Evolutionary conservation across 2,113 vertebrate genomes (phyloP).

Genomic region (Protobothrops mucrosquamatus): DNA sequence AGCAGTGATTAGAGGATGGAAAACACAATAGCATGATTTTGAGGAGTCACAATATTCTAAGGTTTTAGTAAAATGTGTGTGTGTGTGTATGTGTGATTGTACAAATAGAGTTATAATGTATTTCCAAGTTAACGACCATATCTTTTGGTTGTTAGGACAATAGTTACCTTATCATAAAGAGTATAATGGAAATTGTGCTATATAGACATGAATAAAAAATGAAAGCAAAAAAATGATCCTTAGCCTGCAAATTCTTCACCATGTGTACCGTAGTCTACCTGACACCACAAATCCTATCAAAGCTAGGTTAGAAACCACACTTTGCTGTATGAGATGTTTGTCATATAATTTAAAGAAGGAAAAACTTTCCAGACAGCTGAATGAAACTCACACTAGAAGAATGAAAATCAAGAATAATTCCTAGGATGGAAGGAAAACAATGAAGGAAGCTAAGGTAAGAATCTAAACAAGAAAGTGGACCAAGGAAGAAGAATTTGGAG

Average conservation of each 20-base stretch:
- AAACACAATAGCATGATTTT: conserved; percentile 20
- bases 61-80: not conserved
- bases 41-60: not conserved
- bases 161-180: not conserved
- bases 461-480: not conserved
- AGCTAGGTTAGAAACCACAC: not conserved
- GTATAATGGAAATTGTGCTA: not conserved
- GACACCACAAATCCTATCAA: not conserved
- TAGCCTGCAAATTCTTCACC: not conserved
- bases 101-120: not conserved
- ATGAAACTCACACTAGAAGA: not conserved
- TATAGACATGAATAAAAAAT: not conserved
- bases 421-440: not conserved
- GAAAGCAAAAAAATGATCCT: not conserved
- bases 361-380: not conserved
- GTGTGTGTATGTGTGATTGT: not conserved
- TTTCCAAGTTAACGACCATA: not conserved
- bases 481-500: not conserved
- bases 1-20: conserved; percentile 24
- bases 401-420: not conserved
- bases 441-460: not conserved
- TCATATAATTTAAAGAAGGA: not conserved
- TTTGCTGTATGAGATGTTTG: not conserved
- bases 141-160: not conserved
- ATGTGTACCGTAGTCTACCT: not conserved